Evolutionary conservation across 2,888 invertebrate genomes (phyloP), one percentile per base, ranked within the genome.

Genomic region (Theretra japonica): DNA sequence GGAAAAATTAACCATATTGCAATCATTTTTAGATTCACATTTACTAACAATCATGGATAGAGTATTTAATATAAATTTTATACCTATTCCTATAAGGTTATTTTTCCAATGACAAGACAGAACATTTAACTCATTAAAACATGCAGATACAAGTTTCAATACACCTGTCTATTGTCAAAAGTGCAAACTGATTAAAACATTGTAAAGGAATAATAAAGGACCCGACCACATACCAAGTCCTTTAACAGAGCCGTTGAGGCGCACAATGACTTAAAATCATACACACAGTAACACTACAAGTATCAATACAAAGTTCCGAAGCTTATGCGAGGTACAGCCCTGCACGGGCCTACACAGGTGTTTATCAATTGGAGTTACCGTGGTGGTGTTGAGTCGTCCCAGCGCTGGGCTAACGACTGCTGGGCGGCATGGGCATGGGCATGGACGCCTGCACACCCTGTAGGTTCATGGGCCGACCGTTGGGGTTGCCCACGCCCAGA

Each of bases 391-490:
- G 56, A 28, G 21, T 23, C 15, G 50, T 33, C 59, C 50, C 48
- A 57, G 21, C 11, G 65, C 48, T 48, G 65, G 72, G 78, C 84
- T 93, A 93, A 83, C 93, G 94, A 84, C 91, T 91, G 87, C 88
- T 90, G 1, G 94, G 91, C 25, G 92, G 94, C 79, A 89, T 86
- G 17, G 94, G 94, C 79, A 89, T 86, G 17, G 94, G 93, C 93
- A 94, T 92, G 75, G 92, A 91, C 0, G 94, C 93, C 76, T 94
- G 94, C 15, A 94, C 94, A 0, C 94, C 94, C 72, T 94, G 94
- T 1, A 94, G 86, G 83, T 94, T 94, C 92, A 94, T 92, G 1
- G 95, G 94, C 78, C 95, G 80, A 0, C 94, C 95, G 84, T 95
- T 95, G 7, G 95, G 94, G 76, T 93, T 94, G 72, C 94, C 94